phyloP scores from a whole-genome alignment of 2,888 invertebrate genomes.

The Abrostola tripartita region DNA sequence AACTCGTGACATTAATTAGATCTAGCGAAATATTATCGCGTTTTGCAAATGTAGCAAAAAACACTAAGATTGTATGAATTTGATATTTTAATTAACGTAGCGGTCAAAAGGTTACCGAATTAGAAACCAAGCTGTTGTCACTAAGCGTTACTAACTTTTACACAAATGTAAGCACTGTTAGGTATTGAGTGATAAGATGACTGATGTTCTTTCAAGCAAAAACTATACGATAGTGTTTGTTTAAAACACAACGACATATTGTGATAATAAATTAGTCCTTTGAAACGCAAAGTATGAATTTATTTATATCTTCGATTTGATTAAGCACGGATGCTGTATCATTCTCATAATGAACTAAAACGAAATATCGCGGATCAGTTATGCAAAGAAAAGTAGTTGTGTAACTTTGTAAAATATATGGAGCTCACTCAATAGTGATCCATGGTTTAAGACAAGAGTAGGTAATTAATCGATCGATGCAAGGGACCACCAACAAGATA shows the following conservation, averaged over 20 bases:
- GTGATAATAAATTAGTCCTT: neutral
- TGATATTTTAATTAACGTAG: neutral
- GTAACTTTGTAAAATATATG: no score
- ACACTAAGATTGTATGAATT: neutral
- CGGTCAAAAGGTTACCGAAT: constrained; percentile 8
- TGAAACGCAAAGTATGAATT: neutral
- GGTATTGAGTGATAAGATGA: constrained; percentile 6
- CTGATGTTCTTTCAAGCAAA: neutral
- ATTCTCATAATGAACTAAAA: neutral
- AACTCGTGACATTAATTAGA: no score
- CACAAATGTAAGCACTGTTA: neutral
- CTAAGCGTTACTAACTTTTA: neutral
- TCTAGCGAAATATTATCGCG: no score
- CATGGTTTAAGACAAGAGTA: no score
- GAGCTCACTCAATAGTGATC: no score
- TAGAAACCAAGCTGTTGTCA: constrained; percentile 1
- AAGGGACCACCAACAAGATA: no score
- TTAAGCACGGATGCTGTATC: neutral
- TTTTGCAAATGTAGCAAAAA: no score
- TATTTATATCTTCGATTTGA: neutral
- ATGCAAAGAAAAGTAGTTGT: no score
- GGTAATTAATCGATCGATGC: no score
- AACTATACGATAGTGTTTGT: neutral
- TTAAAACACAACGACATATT: neutral
- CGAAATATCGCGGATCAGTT: no score